phyloP scores from a whole-genome alignment of 2,113 vertebrate species.

The Nettapus auritus region DNA sequence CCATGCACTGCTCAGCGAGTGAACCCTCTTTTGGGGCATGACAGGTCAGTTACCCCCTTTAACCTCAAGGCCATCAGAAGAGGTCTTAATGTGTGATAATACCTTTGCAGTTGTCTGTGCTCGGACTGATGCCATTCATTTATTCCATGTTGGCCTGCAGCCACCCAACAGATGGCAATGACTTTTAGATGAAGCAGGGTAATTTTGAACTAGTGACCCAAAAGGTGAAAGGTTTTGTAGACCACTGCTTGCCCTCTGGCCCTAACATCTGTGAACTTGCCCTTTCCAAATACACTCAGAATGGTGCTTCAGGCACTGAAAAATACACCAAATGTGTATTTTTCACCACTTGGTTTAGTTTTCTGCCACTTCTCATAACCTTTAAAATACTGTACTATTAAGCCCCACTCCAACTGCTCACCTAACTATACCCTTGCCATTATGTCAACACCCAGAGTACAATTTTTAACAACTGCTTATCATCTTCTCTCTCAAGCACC shows the following conservation, averaged over 20 bases:
- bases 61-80: conserved; percentile 10
- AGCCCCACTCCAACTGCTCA: neutral
- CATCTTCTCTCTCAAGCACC: neutral
- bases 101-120: conserved; percentile 6
- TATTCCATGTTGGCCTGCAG: conserved; percentile 3
- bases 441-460: neutral
- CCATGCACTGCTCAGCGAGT: neutral
- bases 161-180: conserved; percentile 58
- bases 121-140: neutral
- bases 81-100: conserved; percentile 7
- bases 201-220: conserved; percentile 34
- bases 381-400: neutral
- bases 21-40: neutral
- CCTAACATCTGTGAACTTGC: conserved; percentile 43
- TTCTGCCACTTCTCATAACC: neutral
- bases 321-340: neutral
- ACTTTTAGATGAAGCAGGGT: conserved; percentile 32
- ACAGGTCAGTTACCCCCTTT: neutral
- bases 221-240: conserved; percentile 29
- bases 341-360: neutral
- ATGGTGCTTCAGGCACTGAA: conserved; percentile 14
- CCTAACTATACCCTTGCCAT: neutral
- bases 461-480: neutral
- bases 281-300: neutral
- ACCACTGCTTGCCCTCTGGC: conserved; percentile 42